Percentiles rank a stretch among this genome's conserved stretches.
These are phyloP conservation scores for Cheilosia soror DNA, from an alignment of 2,888 invertebrate species.

Conservation along the genomic window DNA sequence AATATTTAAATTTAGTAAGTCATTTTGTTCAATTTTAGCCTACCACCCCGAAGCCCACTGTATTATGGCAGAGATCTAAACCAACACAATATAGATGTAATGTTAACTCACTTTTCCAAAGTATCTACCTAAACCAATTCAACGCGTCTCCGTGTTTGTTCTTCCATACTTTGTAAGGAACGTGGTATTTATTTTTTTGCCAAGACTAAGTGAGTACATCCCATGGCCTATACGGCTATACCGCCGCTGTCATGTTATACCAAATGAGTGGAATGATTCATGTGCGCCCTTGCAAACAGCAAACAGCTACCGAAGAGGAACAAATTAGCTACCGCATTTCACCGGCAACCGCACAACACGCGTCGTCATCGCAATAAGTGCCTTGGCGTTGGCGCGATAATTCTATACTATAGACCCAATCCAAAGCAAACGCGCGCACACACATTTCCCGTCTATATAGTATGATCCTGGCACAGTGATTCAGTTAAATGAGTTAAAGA, in stretches of 20 bases:
- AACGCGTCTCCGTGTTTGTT: too few species aligned
- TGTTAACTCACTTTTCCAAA: too few species aligned
- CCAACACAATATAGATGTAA: too few species aligned
- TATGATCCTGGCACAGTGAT: conserved; percentile 49
- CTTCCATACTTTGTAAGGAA: too few species aligned
- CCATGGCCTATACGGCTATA: too few species aligned
- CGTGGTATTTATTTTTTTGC: too few species aligned
- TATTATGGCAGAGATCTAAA: too few species aligned
- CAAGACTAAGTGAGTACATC: too few species aligned
- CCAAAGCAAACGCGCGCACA: conserved; percentile 38
- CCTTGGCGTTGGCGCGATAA: conserved; percentile 65
- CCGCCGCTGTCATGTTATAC: not conserved
- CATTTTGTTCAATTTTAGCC: too few species aligned
- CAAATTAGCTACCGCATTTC: conserved; percentile 73
- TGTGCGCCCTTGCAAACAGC: conserved; percentile 57
- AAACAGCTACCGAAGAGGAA: conserved; percentile 67
- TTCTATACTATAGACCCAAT: conserved; percentile 37
- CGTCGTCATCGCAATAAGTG: conserved; percentile 64
- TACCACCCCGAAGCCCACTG: too few species aligned
- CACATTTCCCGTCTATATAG: not conserved
- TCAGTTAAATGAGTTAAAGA: conserved; percentile 63
- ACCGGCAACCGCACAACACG: conserved; percentile 71
- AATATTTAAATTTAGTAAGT: too few species aligned
- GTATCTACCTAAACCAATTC: too few species aligned
- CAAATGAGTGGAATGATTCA: conserved; percentile 68